phyloP scores from a whole-genome alignment of 2,888 invertebrate species.

The Parnassius glacialis region DNA sequence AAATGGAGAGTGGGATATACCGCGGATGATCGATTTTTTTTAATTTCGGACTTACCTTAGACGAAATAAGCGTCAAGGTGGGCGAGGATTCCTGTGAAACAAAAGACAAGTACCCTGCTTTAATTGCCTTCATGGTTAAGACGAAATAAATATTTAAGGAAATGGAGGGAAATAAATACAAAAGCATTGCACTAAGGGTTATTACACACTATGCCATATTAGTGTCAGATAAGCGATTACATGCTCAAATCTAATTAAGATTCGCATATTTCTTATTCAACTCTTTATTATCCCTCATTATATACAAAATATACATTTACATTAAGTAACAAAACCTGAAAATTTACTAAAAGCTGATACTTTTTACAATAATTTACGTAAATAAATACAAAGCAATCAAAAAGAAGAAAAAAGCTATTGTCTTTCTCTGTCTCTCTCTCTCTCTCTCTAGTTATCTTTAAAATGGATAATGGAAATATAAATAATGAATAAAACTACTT shows the following conservation, averaged over 20 bases:
- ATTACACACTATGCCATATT: background rate
- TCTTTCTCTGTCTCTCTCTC: too few relatives aligned
- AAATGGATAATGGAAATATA: too few relatives aligned
- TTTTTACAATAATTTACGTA: too few relatives aligned
- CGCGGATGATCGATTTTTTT: constrained; percentile 30
- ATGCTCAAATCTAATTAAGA: background rate
- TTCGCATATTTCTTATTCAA: too few relatives aligned
- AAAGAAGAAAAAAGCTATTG: too few relatives aligned
- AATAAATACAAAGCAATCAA: too few relatives aligned
- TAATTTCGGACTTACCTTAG: constrained; percentile 83
- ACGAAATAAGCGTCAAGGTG: constrained; percentile 88
- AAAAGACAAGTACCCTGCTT: constrained; percentile 74
- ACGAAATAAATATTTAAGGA: background rate
- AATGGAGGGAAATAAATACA: background rate
- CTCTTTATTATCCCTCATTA: too few relatives aligned
- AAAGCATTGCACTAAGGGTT: background rate
- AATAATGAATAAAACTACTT: too few relatives aligned
- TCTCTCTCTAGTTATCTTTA: too few relatives aligned
- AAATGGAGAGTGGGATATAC: constrained; percentile 14
- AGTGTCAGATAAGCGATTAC: background rate
- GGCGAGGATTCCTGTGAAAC: constrained; percentile 89
- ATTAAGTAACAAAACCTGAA: too few relatives aligned
- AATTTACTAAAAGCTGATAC: too few relatives aligned
- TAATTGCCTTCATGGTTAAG: constrained; percentile 48
- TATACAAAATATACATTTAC: too few relatives aligned